Evolutionary conservation across 2,797 vertebrate species (phyloP).

Genomic region (Gadopsis bispinosus): DNA sequence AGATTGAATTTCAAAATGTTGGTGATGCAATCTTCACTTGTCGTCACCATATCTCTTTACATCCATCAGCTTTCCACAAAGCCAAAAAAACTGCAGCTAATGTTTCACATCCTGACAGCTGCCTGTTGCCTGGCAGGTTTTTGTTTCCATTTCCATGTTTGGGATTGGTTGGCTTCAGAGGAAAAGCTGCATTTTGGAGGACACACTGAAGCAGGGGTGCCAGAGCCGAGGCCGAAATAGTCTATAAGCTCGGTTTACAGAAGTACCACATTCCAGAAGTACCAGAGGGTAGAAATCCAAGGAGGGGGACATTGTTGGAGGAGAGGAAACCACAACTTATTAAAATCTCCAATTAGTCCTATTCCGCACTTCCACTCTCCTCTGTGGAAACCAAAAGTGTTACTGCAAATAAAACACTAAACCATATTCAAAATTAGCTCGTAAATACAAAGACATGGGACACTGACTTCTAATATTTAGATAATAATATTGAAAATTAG

Average conservation of each 20-base stretch:
- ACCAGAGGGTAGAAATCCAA: conserved; percentile 62
- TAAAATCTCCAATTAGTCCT: conserved; percentile 3
- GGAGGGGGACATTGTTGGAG: conserved; percentile 25
- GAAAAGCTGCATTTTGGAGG: conserved; percentile 46
- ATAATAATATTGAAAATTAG: not conserved
- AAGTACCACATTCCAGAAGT: conserved; percentile 53
- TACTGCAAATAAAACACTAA: not conserved
- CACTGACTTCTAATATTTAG: not conserved
- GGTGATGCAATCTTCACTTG: conserved; percentile 38
- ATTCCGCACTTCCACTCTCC: conserved; percentile 3
- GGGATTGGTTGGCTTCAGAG: conserved; percentile 48
- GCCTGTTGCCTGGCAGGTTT: conserved; percentile 20
- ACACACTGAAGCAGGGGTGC: conserved; percentile 45
- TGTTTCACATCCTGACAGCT: conserved; percentile 55
- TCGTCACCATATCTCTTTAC: conserved; percentile 46
- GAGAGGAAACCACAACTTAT: conserved; percentile 22
- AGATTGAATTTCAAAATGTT: conserved; percentile 62
- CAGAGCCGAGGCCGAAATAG: conserved; percentile 50
- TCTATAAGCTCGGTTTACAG: conserved; percentile 64
- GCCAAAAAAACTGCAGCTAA: conserved; percentile 44
- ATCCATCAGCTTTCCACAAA: conserved; percentile 37
- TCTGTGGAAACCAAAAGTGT: not conserved
- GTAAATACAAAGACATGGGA: not conserved
- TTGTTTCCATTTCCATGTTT: conserved; percentile 55
- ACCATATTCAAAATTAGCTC: not conserved